phyloP scores from a whole-genome alignment of 2,888 invertebrate species.

The Stenolophus ochropezus region DNA sequence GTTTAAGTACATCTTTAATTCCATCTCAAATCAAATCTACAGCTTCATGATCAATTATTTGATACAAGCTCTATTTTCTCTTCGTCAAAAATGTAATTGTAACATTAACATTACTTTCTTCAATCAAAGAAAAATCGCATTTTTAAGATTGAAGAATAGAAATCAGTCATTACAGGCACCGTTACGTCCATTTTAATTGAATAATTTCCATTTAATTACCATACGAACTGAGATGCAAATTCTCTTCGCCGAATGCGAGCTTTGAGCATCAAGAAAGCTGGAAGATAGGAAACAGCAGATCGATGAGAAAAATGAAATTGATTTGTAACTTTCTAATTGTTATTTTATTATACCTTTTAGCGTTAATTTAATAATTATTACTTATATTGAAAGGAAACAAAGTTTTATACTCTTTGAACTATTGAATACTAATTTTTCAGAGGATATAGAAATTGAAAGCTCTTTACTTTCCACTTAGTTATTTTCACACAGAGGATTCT shows the following conservation, averaged over 20 bases:
- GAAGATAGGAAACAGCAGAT: neutral
- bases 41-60: constrained; percentile 30
- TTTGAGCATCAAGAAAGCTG: constrained; percentile 27
- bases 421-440: neutral
- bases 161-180: constrained; percentile 41
- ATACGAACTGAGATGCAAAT: constrained; percentile 40
- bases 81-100: constrained; percentile 8
- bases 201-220: constrained; percentile 51
- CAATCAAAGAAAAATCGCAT: neutral
- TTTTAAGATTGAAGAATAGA: constrained; percentile 13
- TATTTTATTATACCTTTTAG: constrained; percentile 39
- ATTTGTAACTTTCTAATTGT: constrained; percentile 42
- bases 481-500: neutral
- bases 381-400: constrained; percentile 5
- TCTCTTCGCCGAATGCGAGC: constrained; percentile 1
- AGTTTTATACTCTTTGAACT: constrained; percentile 3
- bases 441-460: neutral
- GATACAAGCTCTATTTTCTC: constrained; percentile 17
- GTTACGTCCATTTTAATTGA: constrained; percentile 49
- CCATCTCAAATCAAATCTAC: constrained; percentile 20
- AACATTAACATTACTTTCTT: constrained; percentile 6
- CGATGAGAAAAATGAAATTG: constrained; percentile 2
- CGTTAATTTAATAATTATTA: constrained; percentile 37
- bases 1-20: constrained; percentile 16
- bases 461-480: neutral